These are phyloP conservation scores for Willisornis vidua DNA, from an alignment of 2,113 vertebrate genomes.

Conservation along the genomic window DNA sequence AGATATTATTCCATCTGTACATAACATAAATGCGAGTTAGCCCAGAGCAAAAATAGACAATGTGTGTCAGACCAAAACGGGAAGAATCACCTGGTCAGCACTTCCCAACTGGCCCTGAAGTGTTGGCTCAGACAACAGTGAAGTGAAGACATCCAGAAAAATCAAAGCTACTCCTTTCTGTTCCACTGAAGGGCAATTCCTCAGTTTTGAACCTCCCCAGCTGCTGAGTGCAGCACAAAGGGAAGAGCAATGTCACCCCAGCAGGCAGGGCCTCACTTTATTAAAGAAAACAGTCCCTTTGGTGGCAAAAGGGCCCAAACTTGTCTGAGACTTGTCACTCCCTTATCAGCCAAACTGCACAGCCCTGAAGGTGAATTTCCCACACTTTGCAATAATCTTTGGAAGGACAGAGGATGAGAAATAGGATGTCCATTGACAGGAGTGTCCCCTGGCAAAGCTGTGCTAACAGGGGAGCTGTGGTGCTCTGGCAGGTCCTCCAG, in stretches of 20 bases:
- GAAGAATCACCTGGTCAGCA: background rate
- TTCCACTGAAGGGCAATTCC: background rate
- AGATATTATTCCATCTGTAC: background rate
- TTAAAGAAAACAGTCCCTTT: background rate
- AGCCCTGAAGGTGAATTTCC: background rate
- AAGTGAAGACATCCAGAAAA: background rate
- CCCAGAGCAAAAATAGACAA: accelerated
- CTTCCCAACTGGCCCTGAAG: background rate
- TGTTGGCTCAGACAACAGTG: background rate
- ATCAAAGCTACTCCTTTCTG: background rate
- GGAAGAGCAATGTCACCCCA: background rate
- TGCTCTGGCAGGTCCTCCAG: background rate
- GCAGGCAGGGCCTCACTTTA: background rate
- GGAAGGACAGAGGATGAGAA: background rate
- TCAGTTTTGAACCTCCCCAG: background rate
- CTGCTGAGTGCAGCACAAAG: background rate
- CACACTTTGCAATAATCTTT: background rate
- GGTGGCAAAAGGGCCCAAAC: background rate
- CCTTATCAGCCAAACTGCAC: background rate
- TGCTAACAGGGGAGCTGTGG: background rate
- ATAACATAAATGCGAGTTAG: background rate
- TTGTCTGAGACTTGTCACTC: background rate
- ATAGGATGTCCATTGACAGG: background rate
- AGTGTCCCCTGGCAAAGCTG: background rate
- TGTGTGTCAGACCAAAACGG: background rate